Evolutionary conservation across 1,140 invertebrate species (phyloP).

Genomic region (Drosophila setifemur): DNA sequence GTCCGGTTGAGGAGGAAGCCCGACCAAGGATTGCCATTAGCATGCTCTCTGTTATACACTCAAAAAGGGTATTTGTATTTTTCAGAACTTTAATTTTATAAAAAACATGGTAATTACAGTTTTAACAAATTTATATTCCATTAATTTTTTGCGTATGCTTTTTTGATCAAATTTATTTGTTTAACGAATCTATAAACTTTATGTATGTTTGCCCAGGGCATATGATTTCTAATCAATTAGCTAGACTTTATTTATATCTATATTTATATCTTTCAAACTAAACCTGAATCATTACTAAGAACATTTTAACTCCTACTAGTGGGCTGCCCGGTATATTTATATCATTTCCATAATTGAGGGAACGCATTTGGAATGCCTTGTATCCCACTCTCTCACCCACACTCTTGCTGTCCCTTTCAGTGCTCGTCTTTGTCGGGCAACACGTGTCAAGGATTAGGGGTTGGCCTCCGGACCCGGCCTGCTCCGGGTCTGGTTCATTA

Average conservation of each 20-base stretch:
- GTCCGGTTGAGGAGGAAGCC: neutral
- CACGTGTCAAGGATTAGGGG: conserved; percentile 47
- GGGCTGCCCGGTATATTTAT: conserved; percentile 9
- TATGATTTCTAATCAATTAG: too few species aligned
- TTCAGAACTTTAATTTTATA: neutral
- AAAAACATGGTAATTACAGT: too few species aligned
- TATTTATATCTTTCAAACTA: too few species aligned
- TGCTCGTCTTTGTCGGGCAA: conserved; percentile 32
- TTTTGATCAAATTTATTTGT: too few species aligned
- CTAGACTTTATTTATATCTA: too few species aligned
- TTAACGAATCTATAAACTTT: neutral
- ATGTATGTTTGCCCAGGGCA: too few species aligned
- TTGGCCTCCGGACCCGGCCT: conserved; percentile 18
- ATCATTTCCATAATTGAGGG: conserved; percentile 46
- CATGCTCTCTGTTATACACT: conserved; percentile 8
- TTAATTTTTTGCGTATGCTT: too few species aligned
- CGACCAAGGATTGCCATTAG: conserved; percentile 2
- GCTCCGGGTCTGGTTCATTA: conserved; percentile 33
- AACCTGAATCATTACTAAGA: too few species aligned
- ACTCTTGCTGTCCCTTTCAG: neutral
- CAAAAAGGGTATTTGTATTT: neutral
- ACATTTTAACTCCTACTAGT: neutral
- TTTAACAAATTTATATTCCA: too few species aligned
- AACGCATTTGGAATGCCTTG: conserved; percentile 43
- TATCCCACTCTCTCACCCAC: neutral